A percentile compares a stretch with the other conserved stretches of the same genome.
phyloP scores from a whole-genome alignment of 2,113 vertebrate genomes.

The Steatornis caripensis region DNA sequence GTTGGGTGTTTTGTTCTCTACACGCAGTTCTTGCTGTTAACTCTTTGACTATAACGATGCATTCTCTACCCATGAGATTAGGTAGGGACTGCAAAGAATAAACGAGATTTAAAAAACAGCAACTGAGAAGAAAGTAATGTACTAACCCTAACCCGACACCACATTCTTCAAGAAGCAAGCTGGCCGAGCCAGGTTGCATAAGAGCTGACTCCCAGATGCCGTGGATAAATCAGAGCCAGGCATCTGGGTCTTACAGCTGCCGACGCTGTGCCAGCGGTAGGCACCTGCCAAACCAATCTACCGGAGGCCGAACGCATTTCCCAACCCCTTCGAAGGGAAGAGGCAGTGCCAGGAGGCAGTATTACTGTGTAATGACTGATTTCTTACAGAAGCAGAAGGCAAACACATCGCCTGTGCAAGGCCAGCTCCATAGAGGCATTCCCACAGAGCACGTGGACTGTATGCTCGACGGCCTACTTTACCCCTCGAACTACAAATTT shows the following conservation, averaged over 20 bases:
- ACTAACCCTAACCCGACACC: not conserved
- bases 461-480: not conserved
- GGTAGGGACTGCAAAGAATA: not conserved
- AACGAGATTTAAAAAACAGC: not conserved
- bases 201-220: not conserved
- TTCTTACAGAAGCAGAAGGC: not conserved
- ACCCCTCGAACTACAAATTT: not conserved
- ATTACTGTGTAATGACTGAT: not conserved
- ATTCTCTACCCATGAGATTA: not conserved
- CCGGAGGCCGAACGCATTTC: not conserved
- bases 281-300: not conserved
- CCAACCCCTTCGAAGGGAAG: not conserved
- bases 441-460: not conserved
- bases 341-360: not conserved
- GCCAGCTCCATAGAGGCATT: not conserved
- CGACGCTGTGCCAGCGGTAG: too few relatives aligned
- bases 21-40: not conserved
- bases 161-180: not conserved
- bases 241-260: not conserved
- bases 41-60: not conserved
- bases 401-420: not conserved
- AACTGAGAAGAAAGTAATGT: not conserved
- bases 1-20: not conserved
- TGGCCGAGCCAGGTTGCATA: not conserved
- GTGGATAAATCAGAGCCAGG: not conserved